Conservation (phyloP, 2,113 vertebrate species). For the Sprattus sprattus region DNA sequence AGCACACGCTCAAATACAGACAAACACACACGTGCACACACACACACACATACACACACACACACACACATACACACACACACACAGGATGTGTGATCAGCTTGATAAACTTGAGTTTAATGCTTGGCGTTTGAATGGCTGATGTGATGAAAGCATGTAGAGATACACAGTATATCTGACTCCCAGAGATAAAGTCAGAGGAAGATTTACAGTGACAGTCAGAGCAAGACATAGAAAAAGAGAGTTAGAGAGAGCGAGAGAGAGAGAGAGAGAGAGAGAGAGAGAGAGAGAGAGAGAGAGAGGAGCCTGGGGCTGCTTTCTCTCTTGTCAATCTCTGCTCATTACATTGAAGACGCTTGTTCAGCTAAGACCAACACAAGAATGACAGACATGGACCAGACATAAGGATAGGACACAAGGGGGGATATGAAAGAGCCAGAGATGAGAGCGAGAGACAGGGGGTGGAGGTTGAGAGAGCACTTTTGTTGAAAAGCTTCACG, state of each 20-base stretch:
- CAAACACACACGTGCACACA: not conserved
- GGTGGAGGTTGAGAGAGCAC: not conserved
- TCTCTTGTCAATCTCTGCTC: not conserved
- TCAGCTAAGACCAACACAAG: not conserved
- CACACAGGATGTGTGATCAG: slow-evolving; percentile 16
- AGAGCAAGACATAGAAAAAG: not conserved
- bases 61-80: slow-evolving; percentile 10
- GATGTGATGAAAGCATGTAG: not conserved
- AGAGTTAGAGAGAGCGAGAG: not conserved
- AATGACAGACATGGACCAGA: not conserved
- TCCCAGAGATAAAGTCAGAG: slow-evolving; percentile 11
- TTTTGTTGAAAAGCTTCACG: slow-evolving; percentile 30
- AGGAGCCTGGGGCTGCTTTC: not conserved
- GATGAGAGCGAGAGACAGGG: not conserved
- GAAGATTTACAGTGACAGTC: not conserved
- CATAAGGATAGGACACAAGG: not conserved
- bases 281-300: not conserved
- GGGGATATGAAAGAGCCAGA: not conserved
- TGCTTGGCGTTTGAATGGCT: slow-evolving; percentile 5
- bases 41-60: slow-evolving; percentile 20
- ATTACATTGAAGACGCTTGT: not conserved
- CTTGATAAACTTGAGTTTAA: not conserved
- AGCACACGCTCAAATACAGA: not conserved
- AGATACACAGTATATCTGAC: slow-evolving; percentile 20
- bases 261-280: slow-evolving; percentile 18